Base-by-base conservation (phyloP, 2,797 vertebrate genomes). In the Xiphorhynchus erythropygius region DNA sequence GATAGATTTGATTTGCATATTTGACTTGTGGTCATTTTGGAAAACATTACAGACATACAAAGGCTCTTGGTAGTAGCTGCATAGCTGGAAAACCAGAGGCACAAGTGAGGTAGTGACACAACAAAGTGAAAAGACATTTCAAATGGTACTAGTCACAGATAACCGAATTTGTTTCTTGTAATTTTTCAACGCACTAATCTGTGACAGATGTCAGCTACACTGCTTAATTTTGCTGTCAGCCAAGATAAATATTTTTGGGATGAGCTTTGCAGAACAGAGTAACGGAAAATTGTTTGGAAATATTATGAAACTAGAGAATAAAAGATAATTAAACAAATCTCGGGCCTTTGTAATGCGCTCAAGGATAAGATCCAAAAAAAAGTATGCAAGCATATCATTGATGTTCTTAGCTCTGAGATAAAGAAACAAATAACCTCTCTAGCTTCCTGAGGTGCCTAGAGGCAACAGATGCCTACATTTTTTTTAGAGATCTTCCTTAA, bases 201-300 rank as follows among this genome's bases (percentile, higher is more conserved):
- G 2, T 76, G 93, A 65, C 87, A 94, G 91, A 94, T 92, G 89
- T 94, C 77, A 84, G 79, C 87, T 85, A 85, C 60, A 42, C 57
- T 71, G 76, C 75, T 89, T 68, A 55, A 62, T 92, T 92, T 91
- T 92, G 19, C 57, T 74, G 24, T 60, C 44, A 83, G 77, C 92
- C 94, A 93, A 90, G 24, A 87, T 46, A 94, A 95, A 96, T 95
- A 90, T 92, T 96, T 94, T 92, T 49, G 64, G 33, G 68, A 94
- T 96, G 75, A 94, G 71, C 44, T 94, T 89, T 9, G 4, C n/a
- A 87, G 71, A 91, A 62, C n/a, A 83, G 11, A 35, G 42, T 55
- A 96, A 89, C 41, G 89, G 53, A 92, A 94, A 91, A 78, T 62
- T 92, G n/a, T 67, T 95, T 96, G 78, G 84, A 96, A 94, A 91